Evolutionary conservation across 92 coral and sea anemone species (phyloP).

Genomic region (Siderastrea siderea): DNA sequence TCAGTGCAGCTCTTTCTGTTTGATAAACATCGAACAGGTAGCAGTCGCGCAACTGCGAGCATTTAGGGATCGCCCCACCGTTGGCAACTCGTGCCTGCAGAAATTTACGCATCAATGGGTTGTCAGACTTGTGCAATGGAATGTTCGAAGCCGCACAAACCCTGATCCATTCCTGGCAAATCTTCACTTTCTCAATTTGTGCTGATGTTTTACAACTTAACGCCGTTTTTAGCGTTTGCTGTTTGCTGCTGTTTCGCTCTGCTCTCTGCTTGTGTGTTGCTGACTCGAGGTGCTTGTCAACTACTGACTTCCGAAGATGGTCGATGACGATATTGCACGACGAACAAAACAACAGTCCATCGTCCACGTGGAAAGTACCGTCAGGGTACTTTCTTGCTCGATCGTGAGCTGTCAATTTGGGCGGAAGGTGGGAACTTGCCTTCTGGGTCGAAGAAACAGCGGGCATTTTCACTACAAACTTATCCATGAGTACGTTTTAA

Average conservation of each 20-base stretch:
- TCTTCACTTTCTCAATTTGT: conserved; percentile 40
- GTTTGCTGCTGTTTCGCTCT: too few species aligned
- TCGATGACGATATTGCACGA: background rate
- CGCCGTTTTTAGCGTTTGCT: too few species aligned
- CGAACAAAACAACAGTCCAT: too few species aligned
- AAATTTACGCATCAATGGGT: conserved; percentile 47
- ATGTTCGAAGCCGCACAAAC: conserved; percentile 69
- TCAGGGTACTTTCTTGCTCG: background rate
- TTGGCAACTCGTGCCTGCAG: conserved; percentile 50
- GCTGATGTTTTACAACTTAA: too few species aligned
- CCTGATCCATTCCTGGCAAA: conserved; percentile 74
- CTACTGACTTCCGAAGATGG: background rate
- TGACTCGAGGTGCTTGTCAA: background rate
- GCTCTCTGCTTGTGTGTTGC: too few species aligned
- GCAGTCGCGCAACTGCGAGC: conserved; percentile 57
- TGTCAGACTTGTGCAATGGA: conserved; percentile 71
- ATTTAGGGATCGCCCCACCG: conserved; percentile 66
- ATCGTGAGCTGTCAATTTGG: too few species aligned
- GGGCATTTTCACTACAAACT: conserved; percentile 10
- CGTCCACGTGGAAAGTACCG: conserved; percentile 2
- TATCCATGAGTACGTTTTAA: conserved; percentile 4
- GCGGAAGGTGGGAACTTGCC: background rate
- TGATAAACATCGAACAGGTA: conserved; percentile 67
- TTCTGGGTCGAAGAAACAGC: conserved; percentile 19
- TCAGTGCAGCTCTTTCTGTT: conserved; percentile 41